phyloP scores from a whole-genome alignment of 2,888 invertebrate genomes.

The Tipula unca region DNA sequence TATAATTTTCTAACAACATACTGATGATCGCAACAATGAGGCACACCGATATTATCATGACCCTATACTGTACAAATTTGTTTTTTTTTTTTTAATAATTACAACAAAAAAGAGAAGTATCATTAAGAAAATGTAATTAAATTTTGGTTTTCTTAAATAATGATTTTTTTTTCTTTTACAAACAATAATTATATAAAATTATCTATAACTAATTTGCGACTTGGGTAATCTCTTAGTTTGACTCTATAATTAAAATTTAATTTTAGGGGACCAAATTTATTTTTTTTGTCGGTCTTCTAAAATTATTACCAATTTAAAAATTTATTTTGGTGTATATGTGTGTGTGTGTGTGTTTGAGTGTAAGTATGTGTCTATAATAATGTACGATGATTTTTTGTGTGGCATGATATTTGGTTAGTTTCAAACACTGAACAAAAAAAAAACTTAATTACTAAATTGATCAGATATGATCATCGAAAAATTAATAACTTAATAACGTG shows the following conservation, averaged over 20 bases:
- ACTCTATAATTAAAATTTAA: slow-evolving; percentile 19
- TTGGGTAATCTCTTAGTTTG: slow-evolving; percentile 9
- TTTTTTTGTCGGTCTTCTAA: not conserved
- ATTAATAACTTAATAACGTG: too few species aligned
- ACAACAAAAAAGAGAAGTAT: not conserved
- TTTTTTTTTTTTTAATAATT: not conserved
- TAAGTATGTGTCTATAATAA: not conserved
- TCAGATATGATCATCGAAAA: not conserved
- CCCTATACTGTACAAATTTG: not conserved
- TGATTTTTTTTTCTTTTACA: slow-evolving; percentile 15
- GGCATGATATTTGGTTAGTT: not conserved
- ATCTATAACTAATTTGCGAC: slow-evolving; percentile 20
- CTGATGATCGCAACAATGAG: not conserved
- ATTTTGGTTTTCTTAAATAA: slow-evolving; percentile 14
- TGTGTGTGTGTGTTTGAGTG: not conserved
- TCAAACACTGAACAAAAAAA: not conserved
- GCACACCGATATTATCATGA: not conserved
- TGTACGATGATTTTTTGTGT: not conserved
- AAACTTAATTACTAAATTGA: not conserved
- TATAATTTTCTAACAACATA: not conserved
- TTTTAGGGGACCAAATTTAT: slow-evolving; percentile 15
- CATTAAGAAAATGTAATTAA: slow-evolving; percentile 14
- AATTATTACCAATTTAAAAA: not conserved
- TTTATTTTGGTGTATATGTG: not conserved
- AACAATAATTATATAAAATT: slow-evolving; percentile 20